phyloP scores from a whole-genome alignment of 2,797 vertebrate genomes.

The Gallinago stenura region DNA sequence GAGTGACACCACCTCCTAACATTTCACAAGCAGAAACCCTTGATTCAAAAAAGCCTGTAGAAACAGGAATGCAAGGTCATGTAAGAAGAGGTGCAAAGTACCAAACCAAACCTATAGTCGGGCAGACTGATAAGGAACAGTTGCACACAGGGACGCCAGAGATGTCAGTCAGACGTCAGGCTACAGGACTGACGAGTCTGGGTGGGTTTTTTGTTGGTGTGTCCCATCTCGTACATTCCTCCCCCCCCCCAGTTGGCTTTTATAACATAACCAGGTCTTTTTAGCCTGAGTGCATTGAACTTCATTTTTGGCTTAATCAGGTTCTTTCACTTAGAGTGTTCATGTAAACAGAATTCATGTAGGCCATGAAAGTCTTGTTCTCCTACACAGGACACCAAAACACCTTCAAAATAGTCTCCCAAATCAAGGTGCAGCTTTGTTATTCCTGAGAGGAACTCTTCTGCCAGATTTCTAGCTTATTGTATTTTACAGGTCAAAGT shows the following conservation, averaged over 20 bases:
- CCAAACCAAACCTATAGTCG: background rate
- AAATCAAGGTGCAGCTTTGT: background rate
- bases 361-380: background rate
- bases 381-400: background rate
- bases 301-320: background rate
- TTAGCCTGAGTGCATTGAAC: background rate
- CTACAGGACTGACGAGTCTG: background rate
- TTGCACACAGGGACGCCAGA: background rate
- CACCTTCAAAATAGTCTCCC: background rate
- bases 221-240: no score
- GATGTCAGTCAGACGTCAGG: background rate
- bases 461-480: background rate
- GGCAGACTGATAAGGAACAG: background rate
- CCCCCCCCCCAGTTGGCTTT: background rate
- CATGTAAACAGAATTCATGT: background rate
- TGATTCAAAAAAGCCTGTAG: background rate
- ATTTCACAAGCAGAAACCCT: background rate
- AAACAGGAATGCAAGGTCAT: conserved; percentile 20
- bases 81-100: background rate
- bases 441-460: background rate
- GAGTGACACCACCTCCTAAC: background rate
- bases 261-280: background rate
- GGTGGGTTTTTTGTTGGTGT: background rate
- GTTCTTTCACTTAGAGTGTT: background rate
- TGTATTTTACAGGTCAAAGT: background rate